phyloP scores from a whole-genome alignment of 1,140 invertebrate genomes.

The Neotoxoptera formosana region DNA sequence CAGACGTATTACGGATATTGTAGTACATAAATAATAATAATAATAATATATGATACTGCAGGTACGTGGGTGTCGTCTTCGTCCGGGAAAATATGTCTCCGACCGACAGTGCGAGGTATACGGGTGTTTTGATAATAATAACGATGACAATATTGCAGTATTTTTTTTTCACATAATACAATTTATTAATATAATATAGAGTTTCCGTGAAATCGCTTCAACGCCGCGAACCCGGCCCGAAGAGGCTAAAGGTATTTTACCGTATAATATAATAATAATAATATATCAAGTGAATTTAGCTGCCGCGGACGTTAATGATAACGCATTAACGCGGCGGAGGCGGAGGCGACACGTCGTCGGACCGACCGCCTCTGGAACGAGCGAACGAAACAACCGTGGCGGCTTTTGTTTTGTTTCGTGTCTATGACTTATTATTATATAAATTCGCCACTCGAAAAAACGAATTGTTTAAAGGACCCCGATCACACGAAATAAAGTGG shows the following conservation, averaged over 20 bases:
- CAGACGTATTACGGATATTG: background rate
- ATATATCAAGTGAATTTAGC: background rate
- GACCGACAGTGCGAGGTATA: too few relatives aligned
- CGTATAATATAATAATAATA: background rate
- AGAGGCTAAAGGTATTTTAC: background rate
- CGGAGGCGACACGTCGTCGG: too few relatives aligned
- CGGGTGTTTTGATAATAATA: background rate
- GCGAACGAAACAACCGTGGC: background rate
- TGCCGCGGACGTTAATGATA: background rate
- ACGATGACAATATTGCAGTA: background rate
- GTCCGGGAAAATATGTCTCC: too few relatives aligned
- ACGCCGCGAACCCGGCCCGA: background rate
- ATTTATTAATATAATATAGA: too few relatives aligned
- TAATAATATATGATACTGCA: background rate
- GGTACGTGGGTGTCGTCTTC: background rate
- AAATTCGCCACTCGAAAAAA: background rate
- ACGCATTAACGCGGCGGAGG: too few relatives aligned
- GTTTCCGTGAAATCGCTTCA: background rate
- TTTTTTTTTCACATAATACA: background rate
- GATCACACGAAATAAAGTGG: background rate
- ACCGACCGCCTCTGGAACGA: background rate
- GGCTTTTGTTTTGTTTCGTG: background rate
- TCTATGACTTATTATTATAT: background rate
- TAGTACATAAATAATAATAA: background rate
- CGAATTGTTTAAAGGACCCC: background rate